phyloP scores from a whole-genome alignment of 2,888 invertebrate species.

The Eupsilia transversa region DNA sequence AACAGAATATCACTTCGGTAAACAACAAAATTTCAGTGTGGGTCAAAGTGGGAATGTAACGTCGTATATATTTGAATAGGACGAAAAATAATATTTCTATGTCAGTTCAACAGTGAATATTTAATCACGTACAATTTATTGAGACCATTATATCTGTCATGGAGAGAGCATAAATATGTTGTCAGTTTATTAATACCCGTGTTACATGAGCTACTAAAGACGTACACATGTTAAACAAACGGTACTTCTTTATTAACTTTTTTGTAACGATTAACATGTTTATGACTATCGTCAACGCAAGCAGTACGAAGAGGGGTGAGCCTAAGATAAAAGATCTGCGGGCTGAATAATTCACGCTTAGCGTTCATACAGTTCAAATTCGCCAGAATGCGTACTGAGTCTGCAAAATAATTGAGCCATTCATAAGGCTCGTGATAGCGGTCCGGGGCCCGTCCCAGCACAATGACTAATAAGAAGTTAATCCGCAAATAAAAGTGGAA shows the following conservation, averaged over 20 bases:
- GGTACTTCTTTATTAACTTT: conserved; percentile 64
- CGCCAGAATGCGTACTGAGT: conserved; percentile 77
- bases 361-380: conserved; percentile 69
- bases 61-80: conserved; percentile 20
- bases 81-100: conserved; percentile 69
- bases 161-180: conserved; percentile 83
- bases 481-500: conserved; percentile 91
- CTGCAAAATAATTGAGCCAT: conserved; percentile 89
- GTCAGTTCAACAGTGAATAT: conserved; percentile 71
- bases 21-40: conserved; percentile 23
- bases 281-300: conserved; percentile 63
- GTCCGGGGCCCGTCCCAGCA: conserved; percentile 81
- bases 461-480: conserved; percentile 91
- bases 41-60: conserved; percentile 16
- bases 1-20: conserved; percentile 57
- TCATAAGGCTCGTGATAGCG: conserved; percentile 89
- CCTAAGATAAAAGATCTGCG: conserved; percentile 59
- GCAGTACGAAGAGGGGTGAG: conserved; percentile 45
- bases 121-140: conserved; percentile 83
- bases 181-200: conserved; percentile 83
- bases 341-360: conserved; percentile 68
- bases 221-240: conserved; percentile 80
- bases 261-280: conserved; percentile 73
- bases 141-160: conserved; percentile 80
- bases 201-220: conserved; percentile 76